phyloP scores from a whole-genome alignment of 2,113 vertebrate genomes.

The Oophaga pumilio region DNA sequence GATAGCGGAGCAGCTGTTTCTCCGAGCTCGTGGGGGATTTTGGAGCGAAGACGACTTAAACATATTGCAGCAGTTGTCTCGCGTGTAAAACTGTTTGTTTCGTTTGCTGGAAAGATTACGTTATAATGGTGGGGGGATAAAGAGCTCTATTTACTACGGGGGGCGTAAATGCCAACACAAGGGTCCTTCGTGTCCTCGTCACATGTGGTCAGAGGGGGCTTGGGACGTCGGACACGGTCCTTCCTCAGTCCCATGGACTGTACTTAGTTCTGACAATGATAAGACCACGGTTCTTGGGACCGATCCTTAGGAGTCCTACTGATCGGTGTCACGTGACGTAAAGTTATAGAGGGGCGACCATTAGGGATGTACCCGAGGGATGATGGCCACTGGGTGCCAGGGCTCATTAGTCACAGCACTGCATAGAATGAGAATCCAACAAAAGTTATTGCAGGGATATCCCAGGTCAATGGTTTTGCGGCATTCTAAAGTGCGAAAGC shows the following conservation, averaged over 20 bases:
- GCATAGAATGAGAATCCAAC: too few relatives aligned
- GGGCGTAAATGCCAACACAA: not conserved
- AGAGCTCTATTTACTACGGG: not conserved
- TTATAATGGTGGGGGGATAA: constrained; percentile 13
- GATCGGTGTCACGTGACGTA: too few relatives aligned
- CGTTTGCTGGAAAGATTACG: constrained; percentile 31
- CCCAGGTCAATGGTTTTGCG: too few relatives aligned
- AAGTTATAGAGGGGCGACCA: too few relatives aligned
- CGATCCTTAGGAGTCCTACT: too few relatives aligned
- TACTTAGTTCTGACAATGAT: too few relatives aligned
- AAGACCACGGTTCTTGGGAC: too few relatives aligned
- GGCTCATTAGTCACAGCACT: too few relatives aligned
- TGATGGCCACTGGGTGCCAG: too few relatives aligned
- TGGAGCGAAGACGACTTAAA: constrained; percentile 11
- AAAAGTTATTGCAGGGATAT: too few relatives aligned
- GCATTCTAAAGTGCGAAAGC: too few relatives aligned
- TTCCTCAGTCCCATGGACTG: not conserved
- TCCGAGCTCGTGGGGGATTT: constrained; percentile 1
- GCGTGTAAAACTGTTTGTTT: constrained; percentile 27
- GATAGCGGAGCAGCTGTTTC: constrained; percentile 27
- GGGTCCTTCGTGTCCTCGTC: not conserved
- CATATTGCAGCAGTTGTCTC: constrained; percentile 47
- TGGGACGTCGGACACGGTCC: not conserved
- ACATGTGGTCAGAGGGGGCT: not conserved
- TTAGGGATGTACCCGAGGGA: too few relatives aligned